phyloP scores from a whole-genome alignment of 2,113 vertebrate genomes.

The Cyanistes caeruleus region DNA sequence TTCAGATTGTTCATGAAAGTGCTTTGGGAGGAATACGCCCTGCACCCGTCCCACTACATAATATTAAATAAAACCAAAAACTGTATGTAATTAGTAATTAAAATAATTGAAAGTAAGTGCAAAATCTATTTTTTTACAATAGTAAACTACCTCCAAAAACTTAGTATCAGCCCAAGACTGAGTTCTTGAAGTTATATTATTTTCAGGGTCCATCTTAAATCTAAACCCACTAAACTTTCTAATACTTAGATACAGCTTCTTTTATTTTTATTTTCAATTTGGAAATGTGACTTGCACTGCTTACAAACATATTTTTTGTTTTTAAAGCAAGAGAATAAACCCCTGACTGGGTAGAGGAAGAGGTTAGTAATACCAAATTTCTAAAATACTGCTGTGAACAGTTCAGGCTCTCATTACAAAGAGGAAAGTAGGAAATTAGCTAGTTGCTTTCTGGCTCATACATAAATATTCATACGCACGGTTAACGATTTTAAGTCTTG shows the following conservation, averaged over 20 bases:
- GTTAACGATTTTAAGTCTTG: not conserved
- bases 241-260: not conserved
- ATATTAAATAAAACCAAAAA: not conserved
- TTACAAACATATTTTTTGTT: not conserved
- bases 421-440: not conserved
- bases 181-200: not conserved
- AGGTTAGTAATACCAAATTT: not conserved
- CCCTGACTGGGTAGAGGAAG: not conserved
- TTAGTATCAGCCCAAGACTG: not conserved
- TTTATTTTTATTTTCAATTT: not conserved
- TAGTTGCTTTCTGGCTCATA: not conserved
- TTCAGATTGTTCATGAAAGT: not conserved
- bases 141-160: not conserved
- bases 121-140: not conserved
- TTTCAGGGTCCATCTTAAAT: not conserved
- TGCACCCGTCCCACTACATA: not conserved
- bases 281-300: not conserved
- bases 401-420: not conserved
- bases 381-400: not conserved
- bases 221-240: not conserved
- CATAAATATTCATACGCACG: accelerated
- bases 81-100: not conserved
- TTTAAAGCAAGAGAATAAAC: not conserved
- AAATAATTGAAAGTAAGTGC: not conserved
- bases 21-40: not conserved